Evolutionary conservation across 2,113 vertebrate genomes (phyloP).

Genomic region (Nipponia nippon): DNA sequence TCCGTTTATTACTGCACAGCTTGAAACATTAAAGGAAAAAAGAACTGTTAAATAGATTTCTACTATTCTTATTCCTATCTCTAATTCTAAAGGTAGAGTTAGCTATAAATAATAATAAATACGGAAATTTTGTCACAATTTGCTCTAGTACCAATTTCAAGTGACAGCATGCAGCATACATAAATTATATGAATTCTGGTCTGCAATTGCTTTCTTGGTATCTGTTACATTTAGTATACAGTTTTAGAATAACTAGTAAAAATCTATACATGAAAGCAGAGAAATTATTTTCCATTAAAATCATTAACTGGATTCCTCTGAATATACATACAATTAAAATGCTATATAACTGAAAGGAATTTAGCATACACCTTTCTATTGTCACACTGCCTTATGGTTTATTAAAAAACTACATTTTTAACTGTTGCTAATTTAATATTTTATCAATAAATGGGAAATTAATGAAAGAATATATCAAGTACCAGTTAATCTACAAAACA

Average conservation of each 20-base stretch:
- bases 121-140: not conserved
- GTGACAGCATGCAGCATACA: not conserved
- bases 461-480: slow-evolving; percentile 4
- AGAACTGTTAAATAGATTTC: not conserved
- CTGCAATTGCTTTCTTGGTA: not conserved
- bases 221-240: not conserved
- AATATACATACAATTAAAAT: not conserved
- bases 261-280: not conserved
- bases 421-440: slow-evolving; percentile 2
- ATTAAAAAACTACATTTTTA: not conserved
- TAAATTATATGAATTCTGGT: not conserved
- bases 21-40: not conserved
- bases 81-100: not conserved
- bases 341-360: not conserved
- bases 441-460: slow-evolving; percentile 17
- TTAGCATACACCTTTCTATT: slow-evolving; percentile 18
- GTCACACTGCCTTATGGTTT: not conserved
- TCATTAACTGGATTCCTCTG: not conserved
- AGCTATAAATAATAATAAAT: not conserved
- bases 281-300: slow-evolving; percentile 29
- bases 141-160: not conserved
- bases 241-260: slow-evolving; percentile 2
- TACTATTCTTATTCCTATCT: not conserved
- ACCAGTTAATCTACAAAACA: slow-evolving; percentile 10
- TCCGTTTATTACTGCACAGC: slow-evolving; percentile 3